Percentiles rank a stretch among this genome's conserved stretches.
Conservation (phyloP, 1,140 invertebrate species). For the Polypedilum vanderplanki region DNA sequence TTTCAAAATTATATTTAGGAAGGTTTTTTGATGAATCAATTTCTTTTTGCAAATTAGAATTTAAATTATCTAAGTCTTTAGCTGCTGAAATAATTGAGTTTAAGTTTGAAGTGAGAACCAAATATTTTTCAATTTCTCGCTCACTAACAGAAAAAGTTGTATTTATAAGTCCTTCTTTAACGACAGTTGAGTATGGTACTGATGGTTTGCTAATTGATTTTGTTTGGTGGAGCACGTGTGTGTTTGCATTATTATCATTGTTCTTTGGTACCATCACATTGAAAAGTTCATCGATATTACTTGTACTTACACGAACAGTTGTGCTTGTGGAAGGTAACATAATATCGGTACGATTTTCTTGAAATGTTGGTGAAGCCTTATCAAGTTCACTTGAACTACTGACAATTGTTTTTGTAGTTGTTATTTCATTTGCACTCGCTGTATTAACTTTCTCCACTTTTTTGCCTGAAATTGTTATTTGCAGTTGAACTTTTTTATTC, state of each 20-base stretch:
- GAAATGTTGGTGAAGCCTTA: slow-evolving; percentile 17
- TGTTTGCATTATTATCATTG: not conserved
- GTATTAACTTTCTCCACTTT: slow-evolving; percentile 35
- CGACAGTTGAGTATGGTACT: not conserved
- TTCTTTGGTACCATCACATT: slow-evolving; percentile 20
- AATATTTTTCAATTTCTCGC: not conserved
- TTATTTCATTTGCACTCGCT: not conserved
- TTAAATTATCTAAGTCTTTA: not conserved
- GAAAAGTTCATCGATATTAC: not conserved
- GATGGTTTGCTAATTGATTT: not conserved
- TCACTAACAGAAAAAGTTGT: not conserved
- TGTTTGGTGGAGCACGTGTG: not conserved
- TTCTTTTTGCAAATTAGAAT: not conserved
- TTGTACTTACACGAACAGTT: not conserved
- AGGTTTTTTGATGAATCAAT: not conserved
- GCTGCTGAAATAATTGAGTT: not conserved
- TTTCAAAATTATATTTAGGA: not conserved
- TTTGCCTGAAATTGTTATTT: slow-evolving; percentile 42
- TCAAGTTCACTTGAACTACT: not conserved
- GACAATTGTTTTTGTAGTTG: not conserved
- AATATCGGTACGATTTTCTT: slow-evolving; percentile 14
- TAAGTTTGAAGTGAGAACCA: not conserved
- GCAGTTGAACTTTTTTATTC: slow-evolving; percentile 33
- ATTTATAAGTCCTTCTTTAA: not conserved
- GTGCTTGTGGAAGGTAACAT: not conserved